Base-by-base conservation (phyloP, 2,797 vertebrate species). In the Astyanax mexicanus region DNA sequence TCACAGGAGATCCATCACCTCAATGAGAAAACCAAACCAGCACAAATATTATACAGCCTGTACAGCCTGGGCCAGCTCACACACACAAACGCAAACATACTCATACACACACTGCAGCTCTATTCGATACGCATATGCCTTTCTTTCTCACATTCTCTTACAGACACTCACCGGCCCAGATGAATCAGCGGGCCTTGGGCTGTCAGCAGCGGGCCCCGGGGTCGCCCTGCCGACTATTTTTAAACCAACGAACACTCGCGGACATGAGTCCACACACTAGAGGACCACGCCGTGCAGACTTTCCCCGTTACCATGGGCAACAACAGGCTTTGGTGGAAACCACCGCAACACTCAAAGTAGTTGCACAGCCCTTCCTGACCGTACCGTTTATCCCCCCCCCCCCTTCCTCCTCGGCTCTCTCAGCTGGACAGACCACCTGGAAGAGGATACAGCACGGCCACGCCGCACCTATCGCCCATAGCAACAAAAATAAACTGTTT, bases 1-100 rank as follows among this genome's bases (percentile, higher is more conserved):
- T 87, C 84, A 85, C 77, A 81, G 13, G 6, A 71, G 73, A 74
- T 80, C 80, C 78, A 70, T 66, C 62, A 84, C 84, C 85, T 79
- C 84, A 88, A 90, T 87, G 88, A 91, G 84, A 92, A 91, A 91
- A 90, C 75, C 86, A 88, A 89, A 75, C 81, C 61, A 83, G 58
- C 61, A 21, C 58, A 60, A 66, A 84, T 71, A 55, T 80, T 79
- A 32, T 6, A 58, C 78, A 79, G 80, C 84, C 84, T 85, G 80
- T 88, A 21, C 40, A 42, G 47, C 66, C 65, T 11, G 37, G 19
- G 40, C 61, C 55, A 45, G 11, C 13, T 74, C 49, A 57, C 64
- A 84, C 72, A 85, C 81, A 68, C 58, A 78, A 52, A 25, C 3
- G 49, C 19, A 57, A 40, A 55, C 60, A 38, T 44, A 42, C 38